Base-by-base conservation (phyloP, 92 coral and sea anemone species). In the Plumapathes pennacea region DNA sequence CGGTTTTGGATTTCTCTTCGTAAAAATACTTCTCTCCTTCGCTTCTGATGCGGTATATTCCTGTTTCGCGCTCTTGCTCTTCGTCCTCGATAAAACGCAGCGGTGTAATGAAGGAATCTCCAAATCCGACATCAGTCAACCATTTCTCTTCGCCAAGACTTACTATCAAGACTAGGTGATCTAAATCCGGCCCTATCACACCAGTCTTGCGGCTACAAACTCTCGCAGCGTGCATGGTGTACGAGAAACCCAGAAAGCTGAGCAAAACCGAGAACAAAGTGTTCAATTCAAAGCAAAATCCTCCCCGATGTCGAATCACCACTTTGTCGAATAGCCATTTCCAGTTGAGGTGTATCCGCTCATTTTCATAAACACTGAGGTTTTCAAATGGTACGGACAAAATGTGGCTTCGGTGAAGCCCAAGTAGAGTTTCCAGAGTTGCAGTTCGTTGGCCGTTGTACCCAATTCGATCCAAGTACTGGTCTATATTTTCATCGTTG, bases 71-170 rank as follows among this genome's bases (percentile, higher is more conserved):
- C 18, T 64, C 81, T 38, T 80, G 81, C 28, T 61, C 69, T 50
- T 38, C 54, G 6, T 33, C 67, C 44, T 28, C 71, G 40, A 38
- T 46, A 14, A 65, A 41, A 19, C 45, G 75, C 37, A 80, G 68
- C 25, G 86, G 86, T 6, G 11, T 33, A 14, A 56, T 5, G 29
- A 47, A 63, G 0, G 26, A 1, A 46, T 57, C 80, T 5, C 80
- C 86, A 43, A 47, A 72, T 0, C 67, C 77, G 29, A 80, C 87
- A 65, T 80, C 87, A 10, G 46, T 56, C 31, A 80, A 19, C 81
- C 81, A 72, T 14, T 17, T 13, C 2, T 37, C 53, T 11, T 26
- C 67, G 13, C 29, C 72, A 7, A 71, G 20, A 4, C 21, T 14
- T 12, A 71, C 67, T 31, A 53, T 20, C n/a, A 47, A 12, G 15